Conservation (phyloP, 2,888 invertebrate species). For the Strigamia maritima region DNA sequence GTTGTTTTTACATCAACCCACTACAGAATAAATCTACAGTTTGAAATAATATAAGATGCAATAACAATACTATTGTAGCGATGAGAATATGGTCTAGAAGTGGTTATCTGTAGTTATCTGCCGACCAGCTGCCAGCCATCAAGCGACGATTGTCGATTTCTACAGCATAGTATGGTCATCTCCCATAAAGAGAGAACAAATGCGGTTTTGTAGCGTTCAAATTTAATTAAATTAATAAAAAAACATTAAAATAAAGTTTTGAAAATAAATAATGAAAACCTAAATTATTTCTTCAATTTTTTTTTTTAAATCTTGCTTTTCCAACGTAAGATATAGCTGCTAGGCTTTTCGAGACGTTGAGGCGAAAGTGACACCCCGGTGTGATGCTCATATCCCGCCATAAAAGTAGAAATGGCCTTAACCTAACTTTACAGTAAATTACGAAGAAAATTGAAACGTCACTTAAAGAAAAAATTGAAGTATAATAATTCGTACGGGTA, state of each 20-base stretch:
- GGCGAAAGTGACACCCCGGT: constrained; percentile 1
- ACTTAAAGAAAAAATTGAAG: not conserved
- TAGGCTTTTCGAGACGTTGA: not conserved
- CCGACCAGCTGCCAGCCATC: not conserved
- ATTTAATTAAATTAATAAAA: too few species aligned
- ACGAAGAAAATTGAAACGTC: not conserved
- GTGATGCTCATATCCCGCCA: constrained; percentile 10
- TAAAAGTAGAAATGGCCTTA: not conserved
- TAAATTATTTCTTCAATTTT: not conserved
- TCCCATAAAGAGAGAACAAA: not conserved
- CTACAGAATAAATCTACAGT: not conserved
- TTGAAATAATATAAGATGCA: not conserved
- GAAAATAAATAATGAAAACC: too few species aligned
- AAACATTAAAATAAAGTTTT: too few species aligned
- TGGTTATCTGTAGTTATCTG: not conserved
- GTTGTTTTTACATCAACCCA: not conserved
- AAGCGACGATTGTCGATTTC: not conserved
- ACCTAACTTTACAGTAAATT: constrained; percentile 9
- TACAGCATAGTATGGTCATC: not conserved
- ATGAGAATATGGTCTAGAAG: not conserved
- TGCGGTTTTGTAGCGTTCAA: not conserved
- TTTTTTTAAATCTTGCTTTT: not conserved
- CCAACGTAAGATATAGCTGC: not conserved
- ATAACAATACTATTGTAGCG: not conserved
- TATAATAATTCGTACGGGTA: not conserved